Evolutionary conservation across 2,888 invertebrate species (phyloP).

Genomic region (Pilophorus perplexus): DNA sequence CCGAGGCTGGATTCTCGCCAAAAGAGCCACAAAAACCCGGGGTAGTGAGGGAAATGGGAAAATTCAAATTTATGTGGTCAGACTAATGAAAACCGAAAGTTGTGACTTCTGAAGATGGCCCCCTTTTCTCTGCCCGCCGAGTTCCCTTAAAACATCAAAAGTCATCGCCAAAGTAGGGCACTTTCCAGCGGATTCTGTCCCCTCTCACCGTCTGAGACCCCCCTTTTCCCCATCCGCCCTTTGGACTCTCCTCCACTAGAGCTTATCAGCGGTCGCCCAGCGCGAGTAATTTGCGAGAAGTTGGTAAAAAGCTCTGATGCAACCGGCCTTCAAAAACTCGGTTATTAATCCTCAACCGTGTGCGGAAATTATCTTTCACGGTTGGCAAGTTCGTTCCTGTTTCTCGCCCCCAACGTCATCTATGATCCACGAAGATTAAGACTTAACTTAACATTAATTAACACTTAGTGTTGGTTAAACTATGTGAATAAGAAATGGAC

Average conservation of each 20-base stretch:
- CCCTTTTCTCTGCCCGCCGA: neutral
- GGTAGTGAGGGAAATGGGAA: neutral
- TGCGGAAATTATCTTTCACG: neutral
- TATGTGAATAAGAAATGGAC: too few relatives aligned
- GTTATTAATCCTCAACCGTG: too few relatives aligned
- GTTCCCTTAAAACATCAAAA: slow-evolving; percentile 33
- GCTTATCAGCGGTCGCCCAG: slow-evolving; percentile 8
- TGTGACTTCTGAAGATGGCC: slow-evolving; percentile 25
- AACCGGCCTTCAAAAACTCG: neutral
- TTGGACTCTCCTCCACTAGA: neutral
- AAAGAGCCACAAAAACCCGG: neutral
- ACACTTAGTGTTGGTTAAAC: too few relatives aligned
- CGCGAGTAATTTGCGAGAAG: slow-evolving; percentile 3
- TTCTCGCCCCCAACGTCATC: too few relatives aligned
- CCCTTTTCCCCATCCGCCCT: neutral
- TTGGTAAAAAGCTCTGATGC: slow-evolving; percentile 1
- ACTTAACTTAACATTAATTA: too few relatives aligned
- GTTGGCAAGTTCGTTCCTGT: neutral
- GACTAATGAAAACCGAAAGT: slow-evolving; percentile 40
- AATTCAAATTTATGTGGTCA: slow-evolving; percentile 41
- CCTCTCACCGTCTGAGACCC: neutral
- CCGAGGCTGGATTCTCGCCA: slow-evolving; percentile 26
- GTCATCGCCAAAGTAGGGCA: slow-evolving; percentile 32
- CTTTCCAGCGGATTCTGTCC: slow-evolving; percentile 11
- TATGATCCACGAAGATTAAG: too few relatives aligned